These are phyloP conservation scores for Bilobella aurantiaca DNA, from an alignment of 1,140 invertebrate species.

Conservation along the genomic window DNA sequence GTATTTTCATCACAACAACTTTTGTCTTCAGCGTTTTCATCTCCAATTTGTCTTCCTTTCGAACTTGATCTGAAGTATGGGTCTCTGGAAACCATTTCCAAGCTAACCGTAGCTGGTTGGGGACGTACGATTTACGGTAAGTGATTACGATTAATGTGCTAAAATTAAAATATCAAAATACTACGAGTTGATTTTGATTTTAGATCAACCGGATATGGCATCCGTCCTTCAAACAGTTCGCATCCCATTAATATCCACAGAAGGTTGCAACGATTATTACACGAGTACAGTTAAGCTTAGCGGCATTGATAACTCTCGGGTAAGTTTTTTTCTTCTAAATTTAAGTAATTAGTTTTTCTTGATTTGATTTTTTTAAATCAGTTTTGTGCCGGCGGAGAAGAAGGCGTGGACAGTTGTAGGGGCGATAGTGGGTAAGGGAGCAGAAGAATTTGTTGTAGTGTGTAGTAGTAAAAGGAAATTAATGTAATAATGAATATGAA, in stretches of 20 bases:
- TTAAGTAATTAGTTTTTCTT: background rate
- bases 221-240: constrained; percentile 19
- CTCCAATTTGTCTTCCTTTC: constrained; percentile 32
- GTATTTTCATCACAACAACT: background rate
- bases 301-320: constrained; percentile 18
- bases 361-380: constrained; percentile 4
- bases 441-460: no score
- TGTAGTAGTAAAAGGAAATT: background rate
- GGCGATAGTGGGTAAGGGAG: background rate
- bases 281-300: constrained; percentile 4
- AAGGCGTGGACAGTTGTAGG: constrained; percentile 17
- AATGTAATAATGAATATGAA: background rate
- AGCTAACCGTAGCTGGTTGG: constrained; percentile 30
- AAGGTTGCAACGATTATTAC: constrained; percentile 22
- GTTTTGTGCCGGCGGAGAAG: constrained; percentile 28
- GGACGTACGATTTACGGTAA: constrained; percentile 30
- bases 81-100: background rate
- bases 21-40: constrained; percentile 21
- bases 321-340: constrained; percentile 5
- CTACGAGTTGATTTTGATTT: background rate
- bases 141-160: background rate
- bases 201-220: constrained; percentile 14
- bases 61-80: constrained; percentile 10
- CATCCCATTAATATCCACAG: constrained; percentile 11
- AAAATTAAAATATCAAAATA: no score